Evolutionary conservation across 92 coral and sea anemone species (phyloP).

Genomic region (Porites divaricata): DNA sequence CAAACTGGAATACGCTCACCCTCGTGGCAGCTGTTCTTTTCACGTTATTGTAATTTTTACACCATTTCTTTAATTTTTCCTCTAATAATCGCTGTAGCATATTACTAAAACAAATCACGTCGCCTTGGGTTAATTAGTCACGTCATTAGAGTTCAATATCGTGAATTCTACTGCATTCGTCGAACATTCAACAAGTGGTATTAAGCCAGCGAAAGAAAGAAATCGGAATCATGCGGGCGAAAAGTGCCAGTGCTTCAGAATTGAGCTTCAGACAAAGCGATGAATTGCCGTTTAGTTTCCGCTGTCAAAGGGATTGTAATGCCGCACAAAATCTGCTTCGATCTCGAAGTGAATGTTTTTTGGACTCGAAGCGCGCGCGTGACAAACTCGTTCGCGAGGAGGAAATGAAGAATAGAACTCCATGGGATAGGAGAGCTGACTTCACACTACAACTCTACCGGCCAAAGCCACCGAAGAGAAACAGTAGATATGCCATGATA

Average conservation of each 20-base stretch:
- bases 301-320: slow-evolving; percentile 71
- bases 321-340: slow-evolving; percentile 83
- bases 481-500: slow-evolving; percentile 77
- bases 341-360: slow-evolving; percentile 91
- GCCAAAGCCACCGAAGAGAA: slow-evolving; percentile 74
- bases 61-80: not conserved
- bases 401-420: slow-evolving; percentile 46
- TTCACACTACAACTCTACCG: slow-evolving; percentile 84
- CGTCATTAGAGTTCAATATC: not conserved
- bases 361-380: slow-evolving; percentile 72
- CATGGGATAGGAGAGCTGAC: slow-evolving; percentile 84
- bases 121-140: not conserved
- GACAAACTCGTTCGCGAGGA: slow-evolving; percentile 42
- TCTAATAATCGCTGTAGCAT: not conserved
- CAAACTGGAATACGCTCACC: not conserved
- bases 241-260: not conserved
- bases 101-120: not conserved
- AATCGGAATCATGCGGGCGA: not conserved
- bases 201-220: not conserved
- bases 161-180: not conserved
- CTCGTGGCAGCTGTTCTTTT: not conserved
- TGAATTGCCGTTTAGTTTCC: slow-evolving; percentile 62
- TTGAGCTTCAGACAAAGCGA: not conserved
- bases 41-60: not conserved
- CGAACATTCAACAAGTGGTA: slow-evolving; percentile 41